Evolutionary conservation across 2,113 vertebrate species (phyloP).

Genomic region (Oxygymnocypris stewartii): DNA sequence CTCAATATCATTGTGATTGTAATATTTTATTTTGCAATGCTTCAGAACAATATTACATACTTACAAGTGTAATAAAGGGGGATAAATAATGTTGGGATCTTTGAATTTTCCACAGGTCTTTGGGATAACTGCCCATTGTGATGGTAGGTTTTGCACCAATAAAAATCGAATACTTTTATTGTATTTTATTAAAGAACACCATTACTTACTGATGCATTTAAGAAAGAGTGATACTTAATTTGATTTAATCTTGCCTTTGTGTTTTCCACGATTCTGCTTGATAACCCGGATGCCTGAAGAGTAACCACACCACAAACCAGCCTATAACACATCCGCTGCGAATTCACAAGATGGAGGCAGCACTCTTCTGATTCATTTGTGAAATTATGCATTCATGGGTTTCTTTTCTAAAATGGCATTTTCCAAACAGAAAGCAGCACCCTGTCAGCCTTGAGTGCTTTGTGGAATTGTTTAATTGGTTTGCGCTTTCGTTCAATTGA

Average conservation of each 20-base stretch:
- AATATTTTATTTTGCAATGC: no score
- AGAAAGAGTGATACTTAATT: neutral
- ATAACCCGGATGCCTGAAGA: neutral
- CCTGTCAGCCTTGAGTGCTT: slow-evolving; percentile 73
- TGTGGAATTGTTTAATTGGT: slow-evolving; percentile 77
- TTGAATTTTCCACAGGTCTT: no score
- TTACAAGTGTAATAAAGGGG: no score
- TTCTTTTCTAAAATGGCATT: slow-evolving; percentile 73
- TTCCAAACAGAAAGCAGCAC: slow-evolving; percentile 63
- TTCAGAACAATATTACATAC: no score
- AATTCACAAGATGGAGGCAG: neutral
- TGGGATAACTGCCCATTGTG: no score
- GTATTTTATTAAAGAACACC: neutral
- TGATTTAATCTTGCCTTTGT: neutral
- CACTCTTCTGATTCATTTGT: slow-evolving; percentile 68
- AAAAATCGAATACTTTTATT: neutral
- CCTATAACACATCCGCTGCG: neutral
- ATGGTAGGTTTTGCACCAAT: neutral
- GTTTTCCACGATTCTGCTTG: neutral
- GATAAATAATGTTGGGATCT: no score
- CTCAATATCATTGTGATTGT: no score
- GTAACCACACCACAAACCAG: neutral
- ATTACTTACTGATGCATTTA: neutral
- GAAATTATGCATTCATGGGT: slow-evolving; percentile 74
- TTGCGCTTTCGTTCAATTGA: slow-evolving; percentile 68